Percentiles rank a stretch among this genome's conserved stretches.
Conservation (phyloP, 2,113 vertebrate species). For the Macrotus californicus region DNA sequence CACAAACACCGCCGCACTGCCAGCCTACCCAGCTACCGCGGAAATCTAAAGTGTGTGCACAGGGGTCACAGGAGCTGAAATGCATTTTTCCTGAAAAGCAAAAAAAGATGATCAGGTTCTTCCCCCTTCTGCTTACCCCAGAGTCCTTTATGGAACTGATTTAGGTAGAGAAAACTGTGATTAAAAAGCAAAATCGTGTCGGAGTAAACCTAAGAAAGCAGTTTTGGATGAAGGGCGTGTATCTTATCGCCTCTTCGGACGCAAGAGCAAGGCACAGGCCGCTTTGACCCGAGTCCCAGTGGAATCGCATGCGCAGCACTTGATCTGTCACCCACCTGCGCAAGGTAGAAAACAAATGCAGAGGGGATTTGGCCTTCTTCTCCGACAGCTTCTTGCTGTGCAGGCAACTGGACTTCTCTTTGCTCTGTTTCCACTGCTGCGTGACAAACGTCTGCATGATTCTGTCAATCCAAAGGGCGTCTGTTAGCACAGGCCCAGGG, state of each 20-base stretch:
- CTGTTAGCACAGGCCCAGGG: background rate
- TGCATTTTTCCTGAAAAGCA: background rate
- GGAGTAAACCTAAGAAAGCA: background rate
- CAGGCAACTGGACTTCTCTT: conserved; percentile 87
- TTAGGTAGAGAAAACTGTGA: background rate
- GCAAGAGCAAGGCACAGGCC: background rate
- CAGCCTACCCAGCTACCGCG: background rate
- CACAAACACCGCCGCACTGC: no score
- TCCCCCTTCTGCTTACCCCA: background rate
- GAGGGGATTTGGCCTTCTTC: conserved; percentile 91
- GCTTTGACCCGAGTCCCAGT: rapidly evolving
- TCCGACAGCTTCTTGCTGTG: conserved; percentile 88
- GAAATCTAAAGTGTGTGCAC: background rate
- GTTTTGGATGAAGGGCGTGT: background rate
- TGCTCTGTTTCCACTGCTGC: conserved; percentile 91
- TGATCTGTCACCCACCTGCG: conserved; percentile 83
- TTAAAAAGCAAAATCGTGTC: background rate
- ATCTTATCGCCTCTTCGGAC: background rate
- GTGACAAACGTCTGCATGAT: conserved; percentile 95
- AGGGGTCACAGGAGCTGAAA: background rate
- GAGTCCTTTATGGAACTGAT: background rate
- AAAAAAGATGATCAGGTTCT: background rate
- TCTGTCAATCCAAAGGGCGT: conserved; percentile 75
- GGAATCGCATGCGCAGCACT: background rate
- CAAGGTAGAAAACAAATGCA: conserved; percentile 92